Percentiles rank a stretch among this genome's conserved stretches.
phyloP scores from a whole-genome alignment of 2,113 vertebrate species.

The Tringa solitaria region DNA sequence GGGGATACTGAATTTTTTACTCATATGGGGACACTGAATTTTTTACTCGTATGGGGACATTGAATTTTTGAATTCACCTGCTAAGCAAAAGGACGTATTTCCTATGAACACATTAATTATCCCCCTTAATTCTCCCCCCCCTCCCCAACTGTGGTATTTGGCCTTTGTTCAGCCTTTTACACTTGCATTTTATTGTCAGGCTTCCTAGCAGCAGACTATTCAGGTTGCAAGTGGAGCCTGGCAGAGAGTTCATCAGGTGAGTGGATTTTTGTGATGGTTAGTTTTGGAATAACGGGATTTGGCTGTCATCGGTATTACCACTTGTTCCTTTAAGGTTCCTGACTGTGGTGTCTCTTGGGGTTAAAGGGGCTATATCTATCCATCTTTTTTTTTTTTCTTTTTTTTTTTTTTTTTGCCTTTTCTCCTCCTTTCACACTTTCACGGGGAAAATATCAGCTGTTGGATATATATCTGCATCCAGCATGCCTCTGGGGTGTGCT shows the following conservation, averaged over 20 bases:
- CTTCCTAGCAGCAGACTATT: conserved; percentile 37
- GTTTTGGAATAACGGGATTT: background rate
- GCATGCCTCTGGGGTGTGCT: background rate
- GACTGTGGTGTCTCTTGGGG: background rate
- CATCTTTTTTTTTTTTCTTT: background rate
- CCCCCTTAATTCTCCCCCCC: background rate
- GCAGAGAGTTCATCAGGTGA: conserved; percentile 4
- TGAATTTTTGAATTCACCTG: background rate
- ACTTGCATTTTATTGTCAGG: conserved; percentile 54
- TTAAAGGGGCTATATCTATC: background rate
- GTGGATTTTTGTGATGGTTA: conserved; percentile 5
- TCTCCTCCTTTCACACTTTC: background rate
- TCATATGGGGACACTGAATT: background rate
- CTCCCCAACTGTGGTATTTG: background rate
- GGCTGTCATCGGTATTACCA: background rate
- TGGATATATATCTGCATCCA: background rate
- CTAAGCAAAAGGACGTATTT: background rate
- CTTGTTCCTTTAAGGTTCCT: background rate
- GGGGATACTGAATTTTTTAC: background rate
- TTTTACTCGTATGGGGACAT: background rate
- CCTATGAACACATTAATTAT: background rate
- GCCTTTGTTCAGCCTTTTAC: conserved; percentile 2
- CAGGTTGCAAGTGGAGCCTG: conserved; percentile 14
- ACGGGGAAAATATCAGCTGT: background rate
- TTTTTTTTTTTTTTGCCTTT: too few species aligned